These are phyloP conservation scores for Palaemon carinicauda DNA, from an alignment of 1,140 invertebrate species.

Conservation along the genomic window DNA sequence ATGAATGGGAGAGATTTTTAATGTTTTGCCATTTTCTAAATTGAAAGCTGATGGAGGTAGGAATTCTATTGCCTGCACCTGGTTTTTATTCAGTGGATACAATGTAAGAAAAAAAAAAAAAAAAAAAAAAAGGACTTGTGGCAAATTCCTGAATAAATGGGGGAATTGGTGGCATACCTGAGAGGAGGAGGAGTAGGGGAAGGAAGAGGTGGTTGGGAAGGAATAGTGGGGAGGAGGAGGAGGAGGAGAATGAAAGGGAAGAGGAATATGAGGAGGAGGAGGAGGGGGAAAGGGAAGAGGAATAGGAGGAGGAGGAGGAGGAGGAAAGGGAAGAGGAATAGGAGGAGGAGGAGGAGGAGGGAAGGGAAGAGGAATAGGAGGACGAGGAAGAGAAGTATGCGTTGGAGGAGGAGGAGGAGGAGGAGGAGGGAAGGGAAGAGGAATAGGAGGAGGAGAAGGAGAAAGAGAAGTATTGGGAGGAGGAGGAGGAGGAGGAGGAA, in stretches of 20 bases:
- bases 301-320: background rate
- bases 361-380: background rate
- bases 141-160: no score
- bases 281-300: background rate
- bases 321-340: background rate
- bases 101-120: no score
- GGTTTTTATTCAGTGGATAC: no score
- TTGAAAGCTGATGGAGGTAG: no score
- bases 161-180: background rate
- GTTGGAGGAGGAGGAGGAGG: background rate
- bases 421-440: background rate
- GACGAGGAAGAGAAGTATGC: background rate
- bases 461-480: no score
- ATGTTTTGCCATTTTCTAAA: no score
- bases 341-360: background rate
- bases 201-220: background rate
- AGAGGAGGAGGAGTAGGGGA: background rate
- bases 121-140: no score
- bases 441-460: background rate
- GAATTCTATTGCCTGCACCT: no score
- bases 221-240: slow-evolving; percentile 19
- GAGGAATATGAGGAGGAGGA: background rate
- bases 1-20: no score
- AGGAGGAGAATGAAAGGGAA: background rate
- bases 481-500: background rate